A percentile compares a stretch with the other conserved stretches of the same genome.
Evolutionary conservation across 2,888 invertebrate species (phyloP).

Genomic region (Myopa testacea): DNA sequence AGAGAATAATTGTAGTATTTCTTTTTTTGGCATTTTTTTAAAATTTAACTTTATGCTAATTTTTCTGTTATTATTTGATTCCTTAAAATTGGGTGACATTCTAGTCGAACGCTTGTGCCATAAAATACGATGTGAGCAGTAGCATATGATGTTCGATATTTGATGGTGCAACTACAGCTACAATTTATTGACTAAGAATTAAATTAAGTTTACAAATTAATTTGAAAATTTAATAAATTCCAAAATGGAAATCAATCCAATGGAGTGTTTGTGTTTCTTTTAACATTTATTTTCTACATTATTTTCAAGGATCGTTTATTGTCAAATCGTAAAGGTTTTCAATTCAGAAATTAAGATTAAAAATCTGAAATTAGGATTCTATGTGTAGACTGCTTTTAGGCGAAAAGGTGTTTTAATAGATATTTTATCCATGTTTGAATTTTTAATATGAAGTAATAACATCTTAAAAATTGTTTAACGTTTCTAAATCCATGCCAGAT

Average conservation of each 20-base stretch:
- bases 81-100: constrained; percentile 29
- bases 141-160: neutral
- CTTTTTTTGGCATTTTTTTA: neutral
- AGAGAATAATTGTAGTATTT: constrained; percentile 15
- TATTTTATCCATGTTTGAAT: too few species aligned
- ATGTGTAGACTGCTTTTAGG: too few species aligned
- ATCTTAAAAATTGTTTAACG: too few species aligned
- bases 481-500: too few species aligned
- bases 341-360: too few species aligned
- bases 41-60: constrained; percentile 2
- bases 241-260: neutral
- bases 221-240: constrained; percentile 24
- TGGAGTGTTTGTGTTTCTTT: neutral
- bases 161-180: neutral
- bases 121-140: neutral
- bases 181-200: constrained; percentile 18
- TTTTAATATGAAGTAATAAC: too few species aligned
- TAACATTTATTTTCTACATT: too few species aligned
- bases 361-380: too few species aligned
- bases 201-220: constrained; percentile 24
- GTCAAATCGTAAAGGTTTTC: too few species aligned
- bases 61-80: neutral
- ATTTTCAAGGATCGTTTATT: too few species aligned
- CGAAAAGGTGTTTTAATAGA: too few species aligned
- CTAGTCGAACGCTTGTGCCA: constrained; percentile 21